Conservation (phyloP, 2,797 vertebrate genomes). For the Rallus crepitans region DNA sequence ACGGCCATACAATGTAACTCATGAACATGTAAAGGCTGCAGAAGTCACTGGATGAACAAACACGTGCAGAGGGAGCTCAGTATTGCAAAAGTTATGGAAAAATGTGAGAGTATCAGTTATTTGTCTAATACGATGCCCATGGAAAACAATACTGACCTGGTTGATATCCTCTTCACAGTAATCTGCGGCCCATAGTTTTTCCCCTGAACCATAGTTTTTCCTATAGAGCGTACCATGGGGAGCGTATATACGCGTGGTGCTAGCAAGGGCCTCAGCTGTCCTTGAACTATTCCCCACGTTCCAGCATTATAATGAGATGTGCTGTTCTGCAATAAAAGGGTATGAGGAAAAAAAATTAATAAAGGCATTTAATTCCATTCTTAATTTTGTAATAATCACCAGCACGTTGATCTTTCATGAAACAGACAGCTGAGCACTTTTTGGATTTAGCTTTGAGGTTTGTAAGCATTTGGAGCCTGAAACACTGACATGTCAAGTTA, state of each 20-base stretch:
- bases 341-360: not conserved
- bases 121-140: no score
- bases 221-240: slow-evolving; percentile 88
- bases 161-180: slow-evolving; percentile 88
- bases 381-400: not conserved
- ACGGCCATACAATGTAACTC: not conserved
- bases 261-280: slow-evolving; percentile 83
- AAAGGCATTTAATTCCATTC: not conserved
- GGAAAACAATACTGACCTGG: slow-evolving; percentile 77
- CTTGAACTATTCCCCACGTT: slow-evolving; percentile 87
- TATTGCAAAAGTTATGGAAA: not conserved
- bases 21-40: not conserved
- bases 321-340: slow-evolving; percentile 79
- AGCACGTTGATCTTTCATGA: not conserved
- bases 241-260: slow-evolving; percentile 86
- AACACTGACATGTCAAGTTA: accelerated
- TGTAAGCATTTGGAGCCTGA: not conserved
- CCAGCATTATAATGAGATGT: slow-evolving; percentile 87
- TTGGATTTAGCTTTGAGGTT: not conserved
- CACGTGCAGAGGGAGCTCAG: not conserved
- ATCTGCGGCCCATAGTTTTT: slow-evolving; percentile 89
- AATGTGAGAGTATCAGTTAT: accelerated
- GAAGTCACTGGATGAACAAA: not conserved
- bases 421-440: not conserved
- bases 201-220: slow-evolving; percentile 90